A percentile compares a stretch with the other conserved stretches of the same genome.
phyloP scores from a whole-genome alignment of 2,888 invertebrate genomes.

The Stictocephala bisonia region DNA sequence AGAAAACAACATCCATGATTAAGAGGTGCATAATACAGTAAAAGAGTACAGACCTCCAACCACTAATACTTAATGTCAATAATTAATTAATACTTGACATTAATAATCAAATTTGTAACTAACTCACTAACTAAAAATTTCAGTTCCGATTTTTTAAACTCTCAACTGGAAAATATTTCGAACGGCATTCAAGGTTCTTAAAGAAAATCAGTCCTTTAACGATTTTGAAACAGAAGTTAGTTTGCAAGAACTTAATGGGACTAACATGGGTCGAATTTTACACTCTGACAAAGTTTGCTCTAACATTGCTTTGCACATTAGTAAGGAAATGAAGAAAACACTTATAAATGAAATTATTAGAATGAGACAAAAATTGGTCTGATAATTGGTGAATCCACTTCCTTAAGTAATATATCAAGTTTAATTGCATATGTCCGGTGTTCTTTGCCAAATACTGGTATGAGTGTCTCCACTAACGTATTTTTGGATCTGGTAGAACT shows the following conservation, averaged over 20 bases:
- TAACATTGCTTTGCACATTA: neutral
- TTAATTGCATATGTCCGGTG: conserved; percentile 10
- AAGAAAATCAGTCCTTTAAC: conserved; percentile 9
- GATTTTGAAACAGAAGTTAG: conserved; percentile 4
- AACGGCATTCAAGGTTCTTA: neutral
- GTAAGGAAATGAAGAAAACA: conserved; percentile 9
- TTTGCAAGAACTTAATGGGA: neutral
- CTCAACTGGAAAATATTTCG: neutral
- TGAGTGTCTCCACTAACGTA: neutral
- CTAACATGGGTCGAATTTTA: neutral
- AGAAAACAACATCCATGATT: too few relatives aligned
- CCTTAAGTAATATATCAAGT: conserved; percentile 26
- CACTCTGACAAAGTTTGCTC: neutral
- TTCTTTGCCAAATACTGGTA: conserved; percentile 16
- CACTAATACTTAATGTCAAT: too few relatives aligned
- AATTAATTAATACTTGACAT: too few relatives aligned
- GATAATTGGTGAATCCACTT: conserved; percentile 12
- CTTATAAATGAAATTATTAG: neutral
- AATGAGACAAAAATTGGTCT: conserved; percentile 9
- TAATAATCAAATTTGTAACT: too few relatives aligned
- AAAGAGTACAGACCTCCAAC: too few relatives aligned
- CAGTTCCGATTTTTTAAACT: too few relatives aligned
- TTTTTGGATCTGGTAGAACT: conserved; percentile 31
- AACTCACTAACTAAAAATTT: too few relatives aligned
- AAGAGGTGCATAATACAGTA: too few relatives aligned